Percentiles rank a stretch among this genome's conserved stretches.
Conservation (phyloP, 2,113 vertebrate genomes). For the Meles meles region DNA sequence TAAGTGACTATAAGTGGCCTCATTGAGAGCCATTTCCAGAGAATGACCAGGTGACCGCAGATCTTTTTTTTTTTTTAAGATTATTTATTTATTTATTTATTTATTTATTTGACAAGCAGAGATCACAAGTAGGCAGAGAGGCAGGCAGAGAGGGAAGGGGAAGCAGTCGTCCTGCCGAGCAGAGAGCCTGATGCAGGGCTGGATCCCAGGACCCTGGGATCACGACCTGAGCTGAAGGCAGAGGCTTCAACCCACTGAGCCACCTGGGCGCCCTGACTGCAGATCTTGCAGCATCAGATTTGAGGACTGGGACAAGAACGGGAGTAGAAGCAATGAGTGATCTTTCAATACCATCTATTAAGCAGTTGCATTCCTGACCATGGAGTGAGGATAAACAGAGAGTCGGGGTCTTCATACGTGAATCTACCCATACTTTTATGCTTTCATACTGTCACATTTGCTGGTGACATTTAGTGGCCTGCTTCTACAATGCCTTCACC, state of each 20-base stretch:
- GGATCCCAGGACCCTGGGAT: no score
- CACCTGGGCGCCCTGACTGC: neutral
- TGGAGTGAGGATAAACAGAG: neutral
- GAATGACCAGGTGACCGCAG: neutral
- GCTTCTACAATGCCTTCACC: neutral
- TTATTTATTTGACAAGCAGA: no score
- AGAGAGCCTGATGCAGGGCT: no score
- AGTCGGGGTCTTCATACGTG: neutral
- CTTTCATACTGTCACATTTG: neutral
- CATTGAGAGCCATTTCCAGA: neutral
- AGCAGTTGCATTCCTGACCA: neutral
- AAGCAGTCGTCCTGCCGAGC: no score
- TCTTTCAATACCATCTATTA: neutral
- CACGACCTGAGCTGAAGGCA: no score
- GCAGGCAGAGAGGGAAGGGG: no score
- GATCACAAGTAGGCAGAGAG: no score
- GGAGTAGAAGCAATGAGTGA: neutral
- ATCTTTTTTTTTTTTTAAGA: no score
- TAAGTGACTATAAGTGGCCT: no score
- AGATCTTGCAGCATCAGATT: neutral
- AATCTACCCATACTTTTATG: neutral
- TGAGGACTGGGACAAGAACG: neutral
- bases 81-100: no score
- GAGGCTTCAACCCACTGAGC: no score
- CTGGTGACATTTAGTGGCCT: neutral